A percentile compares a stretch with the other conserved stretches of the same genome.
Evolutionary conservation across 23 tunicate genomes (phyloP).

Genomic region (Phallusia fumigata): DNA sequence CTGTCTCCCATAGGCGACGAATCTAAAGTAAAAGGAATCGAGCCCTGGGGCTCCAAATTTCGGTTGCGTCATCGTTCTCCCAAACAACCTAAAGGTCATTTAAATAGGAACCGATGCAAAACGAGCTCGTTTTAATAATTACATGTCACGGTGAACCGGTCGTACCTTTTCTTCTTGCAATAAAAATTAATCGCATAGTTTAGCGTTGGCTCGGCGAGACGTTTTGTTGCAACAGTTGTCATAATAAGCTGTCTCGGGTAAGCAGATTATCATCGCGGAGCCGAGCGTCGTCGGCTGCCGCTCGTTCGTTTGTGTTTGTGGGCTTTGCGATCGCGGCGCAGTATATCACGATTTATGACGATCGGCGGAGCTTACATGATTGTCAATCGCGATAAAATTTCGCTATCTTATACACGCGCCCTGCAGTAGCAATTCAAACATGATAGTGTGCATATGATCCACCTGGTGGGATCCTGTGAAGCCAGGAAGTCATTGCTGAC

Average conservation of each 20-base stretch:
- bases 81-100: no score
- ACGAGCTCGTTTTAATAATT: no score
- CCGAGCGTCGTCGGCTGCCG: conserved; percentile 5
- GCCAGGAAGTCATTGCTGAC: no score
- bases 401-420: neutral
- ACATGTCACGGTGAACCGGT: neutral
- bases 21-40: no score
- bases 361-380: neutral
- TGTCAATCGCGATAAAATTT: neutral
- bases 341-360: conserved; percentile 42
- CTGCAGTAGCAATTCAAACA: no score
- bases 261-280: conserved; percentile 27
- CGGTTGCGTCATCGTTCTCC: no score
- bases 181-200: conserved; percentile 1
- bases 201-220: conserved; percentile 9
- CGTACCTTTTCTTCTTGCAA: neutral
- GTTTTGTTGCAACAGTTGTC: conserved; percentile 36
- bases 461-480: no score
- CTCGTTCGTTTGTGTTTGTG: conserved; percentile 8
- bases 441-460: no score
- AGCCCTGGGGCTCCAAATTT: no score
- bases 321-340: conserved; percentile 17
- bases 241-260: conserved; percentile 28
- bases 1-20: no score
- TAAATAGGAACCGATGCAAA: no score